phyloP scores from a whole-genome alignment of 2,113 vertebrate species.

The Parus major region DNA sequence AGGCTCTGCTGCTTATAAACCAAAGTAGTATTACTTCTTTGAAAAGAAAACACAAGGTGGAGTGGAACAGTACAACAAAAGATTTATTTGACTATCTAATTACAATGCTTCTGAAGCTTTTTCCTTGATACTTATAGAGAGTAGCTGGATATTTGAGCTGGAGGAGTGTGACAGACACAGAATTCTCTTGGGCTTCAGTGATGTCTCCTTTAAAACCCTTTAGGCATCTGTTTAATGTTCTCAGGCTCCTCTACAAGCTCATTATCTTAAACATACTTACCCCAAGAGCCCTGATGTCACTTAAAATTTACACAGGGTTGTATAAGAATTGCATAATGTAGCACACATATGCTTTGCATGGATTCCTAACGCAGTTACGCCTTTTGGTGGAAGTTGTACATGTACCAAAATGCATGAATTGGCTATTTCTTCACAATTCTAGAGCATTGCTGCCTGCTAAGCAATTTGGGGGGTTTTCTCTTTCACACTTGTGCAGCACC shows the following conservation, averaged over 20 bases:
- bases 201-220: neutral
- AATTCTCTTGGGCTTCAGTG: neutral
- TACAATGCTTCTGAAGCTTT: neutral
- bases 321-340: neutral
- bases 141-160: neutral
- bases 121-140: neutral
- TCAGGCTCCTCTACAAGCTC: neutral
- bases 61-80: neutral
- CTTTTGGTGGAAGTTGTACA: neutral
- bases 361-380: neutral
- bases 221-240: conserved; percentile 12
- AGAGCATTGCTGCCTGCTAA: neutral
- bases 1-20: neutral
- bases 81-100: conserved; percentile 6
- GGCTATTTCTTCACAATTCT: neutral
- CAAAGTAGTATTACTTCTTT: neutral
- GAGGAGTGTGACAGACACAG: neutral
- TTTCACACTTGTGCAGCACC: neutral
- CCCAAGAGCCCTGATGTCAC: neutral
- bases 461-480: neutral
- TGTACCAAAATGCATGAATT: neutral
- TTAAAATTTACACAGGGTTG: neutral
- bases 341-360: neutral
- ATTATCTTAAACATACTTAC: conserved; percentile 9
- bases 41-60: neutral